Evolutionary conservation across 1,140 invertebrate genomes (phyloP), one percentile per base, ranked within the genome.

Genomic region (Cydia splendana): DNA sequence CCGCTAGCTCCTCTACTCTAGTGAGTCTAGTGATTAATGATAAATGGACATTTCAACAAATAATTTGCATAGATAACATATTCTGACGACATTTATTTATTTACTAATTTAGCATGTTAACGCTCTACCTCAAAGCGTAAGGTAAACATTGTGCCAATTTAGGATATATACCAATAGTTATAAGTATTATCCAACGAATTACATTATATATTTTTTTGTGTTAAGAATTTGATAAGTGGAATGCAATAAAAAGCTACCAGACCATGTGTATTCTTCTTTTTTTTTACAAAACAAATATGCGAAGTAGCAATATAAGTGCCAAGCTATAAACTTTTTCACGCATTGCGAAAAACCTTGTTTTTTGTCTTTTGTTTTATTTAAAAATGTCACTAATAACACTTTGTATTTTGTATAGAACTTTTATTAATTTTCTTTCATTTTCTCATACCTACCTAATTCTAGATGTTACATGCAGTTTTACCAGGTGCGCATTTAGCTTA

Each of bases 131-230:
- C 86, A 85, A 77, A 65, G 65, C 76, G 73, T 9, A 75, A 79
- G 65, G 77, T 80, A 45, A 76, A 77, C 74, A 82, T 76, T 77
- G 88, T 90, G 87, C 88, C 87, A 90, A 88, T 78, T 79, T 79
- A 84, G 84, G 76, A 18, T 73, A 69, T 71, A 10, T 69, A 82
- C 9, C 53, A 57, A 24, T 24, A 48, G 45, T 82, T 77, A 85
- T 84, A 84, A 88, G 86, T 88, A 88, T 89, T 89, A 88, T 79
- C 71, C 65, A 65, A 77, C 77, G 75, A 73, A 67, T 76, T 81
- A 80, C 78, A 77, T 78, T 80, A 83, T 78, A 9, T 79, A 34
- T 34, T 78, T 82, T 51, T 73, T 78, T 76, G n/a, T 65, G 28
- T 74, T n/a, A n/a, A n/a, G n/a, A 62, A 62, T 62, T 75, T 75